These are phyloP conservation scores for Catalaphyllia jardinei DNA, from an alignment of 64 coral and sea anemone species.

Conservation along the genomic window DNA sequence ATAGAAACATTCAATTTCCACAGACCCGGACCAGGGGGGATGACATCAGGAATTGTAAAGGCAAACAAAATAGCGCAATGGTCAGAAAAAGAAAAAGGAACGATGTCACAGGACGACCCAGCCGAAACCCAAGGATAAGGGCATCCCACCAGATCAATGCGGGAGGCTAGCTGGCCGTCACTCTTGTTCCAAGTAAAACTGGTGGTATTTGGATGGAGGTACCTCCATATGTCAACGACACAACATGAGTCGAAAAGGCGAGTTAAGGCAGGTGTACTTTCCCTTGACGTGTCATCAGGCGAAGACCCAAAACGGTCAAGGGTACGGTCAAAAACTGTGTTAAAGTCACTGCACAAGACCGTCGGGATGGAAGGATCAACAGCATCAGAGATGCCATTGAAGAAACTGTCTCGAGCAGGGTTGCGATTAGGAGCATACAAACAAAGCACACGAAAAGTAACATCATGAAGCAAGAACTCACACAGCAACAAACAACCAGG, in stretches of 20 bases:
- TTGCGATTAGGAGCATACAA: constrained; percentile 38
- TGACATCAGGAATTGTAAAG: not conserved
- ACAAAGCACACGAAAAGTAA: not conserved
- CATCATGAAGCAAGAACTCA: not conserved
- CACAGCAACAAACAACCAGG: not conserved
- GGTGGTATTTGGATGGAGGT: not conserved
- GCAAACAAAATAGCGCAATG: constrained; percentile 35
- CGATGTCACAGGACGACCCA: not conserved
- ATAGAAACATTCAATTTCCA: constrained; percentile 32
- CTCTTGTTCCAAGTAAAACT: not conserved
- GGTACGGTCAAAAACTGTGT: not conserved
- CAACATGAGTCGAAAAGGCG: not conserved
- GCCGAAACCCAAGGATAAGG: not conserved
- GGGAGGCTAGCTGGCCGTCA: not conserved
- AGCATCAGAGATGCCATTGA: not conserved
- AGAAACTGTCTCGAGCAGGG: not conserved
- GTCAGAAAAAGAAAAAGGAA: constrained; percentile 40
- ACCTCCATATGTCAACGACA: not conserved
- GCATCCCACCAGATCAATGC: not conserved
- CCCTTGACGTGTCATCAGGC: not conserved
- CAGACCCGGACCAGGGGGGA: not conserved
- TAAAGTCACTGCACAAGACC: not conserved
- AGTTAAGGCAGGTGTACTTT: not conserved
- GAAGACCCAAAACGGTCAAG: not conserved
- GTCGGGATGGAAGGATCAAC: not conserved